Base-by-base conservation (phyloP, 2,797 vertebrate genomes). In the Pseudocheirus occidentalis region DNA sequence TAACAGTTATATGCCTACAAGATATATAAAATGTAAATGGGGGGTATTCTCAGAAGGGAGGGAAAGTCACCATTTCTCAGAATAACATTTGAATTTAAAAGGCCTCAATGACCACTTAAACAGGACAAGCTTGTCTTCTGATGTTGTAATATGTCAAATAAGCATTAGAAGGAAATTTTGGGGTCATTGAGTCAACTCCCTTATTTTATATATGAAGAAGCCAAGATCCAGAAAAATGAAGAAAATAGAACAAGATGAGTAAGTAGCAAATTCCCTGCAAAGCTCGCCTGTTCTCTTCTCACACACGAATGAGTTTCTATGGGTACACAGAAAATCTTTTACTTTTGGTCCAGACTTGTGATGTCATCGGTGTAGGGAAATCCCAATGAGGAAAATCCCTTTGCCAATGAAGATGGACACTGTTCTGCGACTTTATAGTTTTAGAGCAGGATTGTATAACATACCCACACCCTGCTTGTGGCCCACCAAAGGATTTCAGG, bases 11-110 rank as follows among this genome's bases (percentile, higher is more conserved):
- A 31, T 2, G 7, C 18, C 5, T n/a, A 66, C 4, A 66, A n/a
- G 34, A 81, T 46, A 21, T 21, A 81, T 81, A 46, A 46, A 9
- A 81, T 46, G 21, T 27, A 81, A 81, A 24, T 46, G 21, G 55
- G 95, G 95, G 40, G 92, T 55, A 93, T 54, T 66, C 29, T 96
- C 29, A 95, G 95, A 93, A n/a, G 21, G 18, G 13, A 46, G n/a
- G 73, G 21, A 46, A 81, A 92, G 12, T 90, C 27, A 46, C 89
- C 18, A 55, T 94, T 96, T 94, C n/a, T 91, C 53, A 29, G 52
- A 40, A 57, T 92, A 92, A 54, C 3, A 31, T 31, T 94, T 62
- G 53, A 92, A 90, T 57, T 55, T 93, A 90, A 34, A 46, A 95
- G 10, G 91, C 62, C 93, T 55, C 34, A 89, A 93, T 55, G 46